Evolutionary conservation across 2,113 vertebrate species (phyloP).

Genomic region (Cromileptes altivelis): DNA sequence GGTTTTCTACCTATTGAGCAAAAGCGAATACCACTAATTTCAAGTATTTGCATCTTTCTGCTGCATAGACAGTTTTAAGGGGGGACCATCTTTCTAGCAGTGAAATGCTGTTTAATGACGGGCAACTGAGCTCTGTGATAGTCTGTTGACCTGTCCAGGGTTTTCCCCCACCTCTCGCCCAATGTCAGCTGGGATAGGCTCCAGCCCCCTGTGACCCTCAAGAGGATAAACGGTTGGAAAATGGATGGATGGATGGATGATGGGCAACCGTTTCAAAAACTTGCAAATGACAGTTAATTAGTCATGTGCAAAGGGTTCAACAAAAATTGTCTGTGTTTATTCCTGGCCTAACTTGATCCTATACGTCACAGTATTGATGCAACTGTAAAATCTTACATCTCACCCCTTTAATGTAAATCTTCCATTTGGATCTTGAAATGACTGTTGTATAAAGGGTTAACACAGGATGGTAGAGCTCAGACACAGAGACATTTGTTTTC

Average conservation of each 20-base stretch:
- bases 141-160: too few relatives aligned
- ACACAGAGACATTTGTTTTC: constrained; percentile 10
- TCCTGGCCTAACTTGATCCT: neutral
- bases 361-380: neutral
- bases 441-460: neutral
- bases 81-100: too few relatives aligned
- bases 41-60: too few relatives aligned
- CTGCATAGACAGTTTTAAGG: too few relatives aligned
- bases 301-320: neutral
- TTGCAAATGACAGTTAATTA: neutral
- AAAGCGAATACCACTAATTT: too few relatives aligned
- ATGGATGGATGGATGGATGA: too few relatives aligned
- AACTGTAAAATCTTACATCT: neutral
- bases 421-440: neutral
- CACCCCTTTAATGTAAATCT: neutral
- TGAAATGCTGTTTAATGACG: too few relatives aligned
- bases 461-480: neutral
- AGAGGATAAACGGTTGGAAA: too few relatives aligned
- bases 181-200: too few relatives aligned
- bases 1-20: too few relatives aligned
- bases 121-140: neutral
- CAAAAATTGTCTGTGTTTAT: neutral
- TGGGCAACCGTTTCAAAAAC: neutral
- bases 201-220: too few relatives aligned
- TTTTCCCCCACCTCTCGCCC: too few relatives aligned